These are phyloP conservation scores for Parnassius glacialis DNA, from an alignment of 2,888 invertebrate species.

Conservation along the genomic window DNA sequence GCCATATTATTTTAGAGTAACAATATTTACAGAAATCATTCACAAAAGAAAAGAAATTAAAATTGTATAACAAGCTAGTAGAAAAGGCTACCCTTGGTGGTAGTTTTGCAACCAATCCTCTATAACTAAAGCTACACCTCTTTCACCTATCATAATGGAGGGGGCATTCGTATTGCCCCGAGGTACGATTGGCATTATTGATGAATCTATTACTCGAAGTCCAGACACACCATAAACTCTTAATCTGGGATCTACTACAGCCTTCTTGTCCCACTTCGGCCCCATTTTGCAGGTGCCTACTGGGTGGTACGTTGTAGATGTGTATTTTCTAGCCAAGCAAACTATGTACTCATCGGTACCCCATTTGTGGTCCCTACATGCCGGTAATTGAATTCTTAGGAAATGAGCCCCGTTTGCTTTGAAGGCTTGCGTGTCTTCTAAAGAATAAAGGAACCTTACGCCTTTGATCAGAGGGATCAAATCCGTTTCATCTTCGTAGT, in stretches of 20 bases:
- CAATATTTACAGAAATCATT: too few relatives aligned
- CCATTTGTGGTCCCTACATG: conserved; percentile 80
- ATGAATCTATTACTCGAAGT: conserved; percentile 87
- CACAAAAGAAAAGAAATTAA: too few relatives aligned
- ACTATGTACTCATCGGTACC: conserved; percentile 83
- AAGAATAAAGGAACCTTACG: conserved; percentile 76
- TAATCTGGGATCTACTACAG: conserved; percentile 86
- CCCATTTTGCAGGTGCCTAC: conserved; percentile 75
- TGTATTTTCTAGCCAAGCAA: conserved; percentile 83
- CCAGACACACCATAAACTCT: conserved; percentile 81
- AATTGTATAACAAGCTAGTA: too few relatives aligned
- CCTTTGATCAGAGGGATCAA: conserved; percentile 80
- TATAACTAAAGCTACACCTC: conserved; percentile 48
- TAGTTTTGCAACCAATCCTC: conserved; percentile 43
- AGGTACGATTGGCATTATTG: conserved; percentile 88
- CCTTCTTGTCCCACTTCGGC: conserved; percentile 70
- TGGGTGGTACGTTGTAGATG: conserved; percentile 67
- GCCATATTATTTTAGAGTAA: too few relatives aligned
- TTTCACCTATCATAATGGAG: conserved; percentile 38
- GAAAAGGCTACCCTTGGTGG: not conserved
- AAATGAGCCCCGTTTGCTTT: conserved; percentile 76
- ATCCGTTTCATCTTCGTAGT: conserved; percentile 80
- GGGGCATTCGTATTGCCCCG: conserved; percentile 92
- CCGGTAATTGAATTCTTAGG: conserved; percentile 74
- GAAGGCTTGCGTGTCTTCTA: conserved; percentile 81